Conservation (phyloP, 2,797 vertebrate genomes). For the Carcharodon carcharias region DNA sequence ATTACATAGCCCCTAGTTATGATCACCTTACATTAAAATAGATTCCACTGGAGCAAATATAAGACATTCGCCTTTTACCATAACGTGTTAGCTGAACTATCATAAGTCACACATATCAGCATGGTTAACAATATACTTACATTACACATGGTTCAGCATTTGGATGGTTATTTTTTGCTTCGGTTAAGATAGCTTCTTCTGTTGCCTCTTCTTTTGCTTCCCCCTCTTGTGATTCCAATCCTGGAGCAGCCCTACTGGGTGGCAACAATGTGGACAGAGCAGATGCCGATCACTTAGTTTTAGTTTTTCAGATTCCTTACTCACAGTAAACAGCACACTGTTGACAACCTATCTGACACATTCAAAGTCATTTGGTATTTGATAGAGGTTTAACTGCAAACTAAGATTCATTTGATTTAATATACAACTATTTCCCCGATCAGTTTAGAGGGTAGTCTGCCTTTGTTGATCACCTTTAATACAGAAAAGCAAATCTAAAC, state of each 20-base stretch:
- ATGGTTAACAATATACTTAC: neutral
- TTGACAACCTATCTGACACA: neutral
- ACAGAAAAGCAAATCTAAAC: neutral
- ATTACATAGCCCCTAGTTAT: neutral
- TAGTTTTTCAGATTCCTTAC: neutral
- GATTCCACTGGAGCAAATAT: neutral
- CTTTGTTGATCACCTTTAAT: neutral
- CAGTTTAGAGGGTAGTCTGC: neutral
- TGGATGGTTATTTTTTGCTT: neutral
- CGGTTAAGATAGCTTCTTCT: neutral
- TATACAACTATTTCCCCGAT: neutral
- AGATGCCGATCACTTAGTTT: neutral
- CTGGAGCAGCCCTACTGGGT: neutral
- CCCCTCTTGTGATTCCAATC: neutral
- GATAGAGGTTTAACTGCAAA: neutral
- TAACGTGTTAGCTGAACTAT: neutral
- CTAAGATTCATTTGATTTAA: neutral
- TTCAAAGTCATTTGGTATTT: neutral
- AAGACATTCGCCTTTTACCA: neutral
- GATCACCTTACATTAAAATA: neutral
- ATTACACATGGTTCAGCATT: neutral
- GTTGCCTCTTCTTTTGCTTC: neutral
- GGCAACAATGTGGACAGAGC: neutral
- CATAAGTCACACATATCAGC: neutral
- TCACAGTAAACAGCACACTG: neutral